Conservation (phyloP, 92 coral and sea anemone species). For the Zoanthus gigantus region DNA sequence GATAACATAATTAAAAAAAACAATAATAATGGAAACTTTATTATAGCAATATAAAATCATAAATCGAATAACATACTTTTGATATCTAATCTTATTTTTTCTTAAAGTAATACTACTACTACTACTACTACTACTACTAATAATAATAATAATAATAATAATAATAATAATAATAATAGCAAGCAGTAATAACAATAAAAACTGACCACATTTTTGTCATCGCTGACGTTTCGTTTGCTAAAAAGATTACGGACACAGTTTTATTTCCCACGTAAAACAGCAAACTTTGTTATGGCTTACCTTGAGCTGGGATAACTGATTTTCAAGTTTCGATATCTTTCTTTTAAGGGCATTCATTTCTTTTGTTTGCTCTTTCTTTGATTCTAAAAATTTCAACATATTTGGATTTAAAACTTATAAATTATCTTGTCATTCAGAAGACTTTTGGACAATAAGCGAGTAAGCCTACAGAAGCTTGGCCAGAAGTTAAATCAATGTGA, state of each 20-base stretch:
- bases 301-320: constrained; percentile 51
- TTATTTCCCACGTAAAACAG: neutral
- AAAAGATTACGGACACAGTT: neutral
- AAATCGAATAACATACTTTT: too few relatives aligned
- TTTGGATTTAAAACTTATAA: neutral
- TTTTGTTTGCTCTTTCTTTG: constrained; percentile 53
- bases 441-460: too few relatives aligned
- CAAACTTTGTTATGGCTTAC: constrained; percentile 3
- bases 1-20: neutral
- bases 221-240: neutral
- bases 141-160: too few relatives aligned
- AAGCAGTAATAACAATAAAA: neutral
- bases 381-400: constrained; percentile 30
- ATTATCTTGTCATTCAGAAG: neutral
- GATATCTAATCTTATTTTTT: too few relatives aligned
- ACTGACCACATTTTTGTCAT: too few relatives aligned
- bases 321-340: constrained; percentile 53
- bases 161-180: neutral
- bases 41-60: too few relatives aligned
- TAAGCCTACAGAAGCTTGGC: too few relatives aligned
- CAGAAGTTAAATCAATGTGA: neutral
- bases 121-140: too few relatives aligned
- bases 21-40: too few relatives aligned
- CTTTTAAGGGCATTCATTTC: constrained; percentile 54
- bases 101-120: too few relatives aligned